Conservation (phyloP, 37 sponge, comb jelly and placozoan genomes). For the Theonella swinhoei region DNA sequence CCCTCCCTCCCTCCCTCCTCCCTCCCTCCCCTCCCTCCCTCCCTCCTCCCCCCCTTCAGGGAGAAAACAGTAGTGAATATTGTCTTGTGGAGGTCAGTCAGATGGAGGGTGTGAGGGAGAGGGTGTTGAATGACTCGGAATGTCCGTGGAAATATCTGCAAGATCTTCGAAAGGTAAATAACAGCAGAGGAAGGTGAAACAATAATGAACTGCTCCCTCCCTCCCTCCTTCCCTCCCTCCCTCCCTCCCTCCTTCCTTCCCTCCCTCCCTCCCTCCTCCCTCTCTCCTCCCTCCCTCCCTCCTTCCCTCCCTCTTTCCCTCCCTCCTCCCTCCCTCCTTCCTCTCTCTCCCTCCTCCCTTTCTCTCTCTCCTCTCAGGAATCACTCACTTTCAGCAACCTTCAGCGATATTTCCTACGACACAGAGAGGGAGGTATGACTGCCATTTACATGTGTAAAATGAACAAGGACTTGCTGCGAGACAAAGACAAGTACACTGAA, state of each 20-base stretch:
- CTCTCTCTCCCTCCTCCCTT: neutral
- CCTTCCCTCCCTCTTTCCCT: neutral
- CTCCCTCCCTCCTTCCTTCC: neutral
- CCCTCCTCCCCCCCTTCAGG: slow-evolving; percentile 28
- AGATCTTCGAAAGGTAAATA: slow-evolving; percentile 35
- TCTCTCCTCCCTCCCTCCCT: neutral
- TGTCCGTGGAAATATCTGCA: slow-evolving; percentile 29
- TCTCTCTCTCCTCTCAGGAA: slow-evolving; percentile 19
- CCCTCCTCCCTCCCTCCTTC: neutral
- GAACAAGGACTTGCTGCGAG: slow-evolving; percentile 22
- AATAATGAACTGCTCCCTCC: too few species aligned
- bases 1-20: neutral
- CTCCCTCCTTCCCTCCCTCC: neutral
- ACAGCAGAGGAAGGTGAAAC: too few species aligned
- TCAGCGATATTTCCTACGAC: slow-evolving; percentile 45
- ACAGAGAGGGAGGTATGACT: slow-evolving; percentile 13
- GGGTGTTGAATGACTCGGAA: slow-evolving; percentile 44
- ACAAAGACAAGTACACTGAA: neutral
- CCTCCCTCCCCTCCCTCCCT: slow-evolving; percentile 13
- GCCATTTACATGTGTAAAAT: slow-evolving; percentile 22
- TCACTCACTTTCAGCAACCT: slow-evolving; percentile 29
- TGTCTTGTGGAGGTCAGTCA: slow-evolving; percentile 67
- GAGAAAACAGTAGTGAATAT: slow-evolving; percentile 33
- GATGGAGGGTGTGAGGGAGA: slow-evolving; percentile 35
- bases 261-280: neutral